Percentiles rank a stretch among this genome's conserved stretches.
These are phyloP conservation scores for Aphaenogaster rudis DNA, from an alignment of 1,140 invertebrate genomes.

Conservation along the genomic window DNA sequence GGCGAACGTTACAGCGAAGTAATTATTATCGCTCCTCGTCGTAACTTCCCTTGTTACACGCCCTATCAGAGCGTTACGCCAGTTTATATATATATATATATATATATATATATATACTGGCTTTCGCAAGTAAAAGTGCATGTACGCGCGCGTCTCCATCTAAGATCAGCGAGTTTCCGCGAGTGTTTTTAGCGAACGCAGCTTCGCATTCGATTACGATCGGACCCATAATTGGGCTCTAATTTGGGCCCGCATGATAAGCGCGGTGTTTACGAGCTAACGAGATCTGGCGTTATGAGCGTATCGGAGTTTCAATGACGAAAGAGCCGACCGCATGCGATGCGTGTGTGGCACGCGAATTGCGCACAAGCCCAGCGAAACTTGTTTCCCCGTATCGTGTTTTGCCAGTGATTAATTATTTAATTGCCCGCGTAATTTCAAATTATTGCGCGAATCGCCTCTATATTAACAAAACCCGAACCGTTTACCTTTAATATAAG, in stretches of 20 bases:
- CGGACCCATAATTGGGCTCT: slow-evolving; percentile 35
- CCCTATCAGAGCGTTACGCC: slow-evolving; percentile 44
- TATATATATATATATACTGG: neutral
- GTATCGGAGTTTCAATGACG: slow-evolving; percentile 54
- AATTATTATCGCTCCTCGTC: slow-evolving; percentile 49
- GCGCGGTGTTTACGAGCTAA: slow-evolving; percentile 51
- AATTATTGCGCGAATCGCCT: neutral
- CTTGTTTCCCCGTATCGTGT: slow-evolving; percentile 26
- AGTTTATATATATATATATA: slow-evolving; percentile 22
- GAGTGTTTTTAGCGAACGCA: slow-evolving; percentile 40
- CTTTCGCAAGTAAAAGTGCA: slow-evolving; percentile 20
- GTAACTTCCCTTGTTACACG: slow-evolving; percentile 48
- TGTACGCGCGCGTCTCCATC: neutral
- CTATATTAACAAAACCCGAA: neutral
- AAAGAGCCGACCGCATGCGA: slow-evolving; percentile 41
- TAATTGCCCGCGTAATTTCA: slow-evolving; percentile 38
- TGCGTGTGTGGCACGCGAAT: slow-evolving; percentile 34
- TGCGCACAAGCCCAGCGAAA: slow-evolving; percentile 28
- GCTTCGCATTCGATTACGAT: slow-evolving; percentile 40
- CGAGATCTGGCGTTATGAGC: slow-evolving; percentile 43
- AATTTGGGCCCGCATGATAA: slow-evolving; percentile 37
- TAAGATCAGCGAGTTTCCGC: slow-evolving; percentile 28
- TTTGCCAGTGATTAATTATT: slow-evolving; percentile 47
- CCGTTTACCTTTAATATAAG: neutral
- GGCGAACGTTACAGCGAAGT: slow-evolving; percentile 6